These are phyloP conservation scores for Peromyscus leucopus DNA, from an alignment of 2,113 vertebrate genomes.

Conservation along the genomic window DNA sequence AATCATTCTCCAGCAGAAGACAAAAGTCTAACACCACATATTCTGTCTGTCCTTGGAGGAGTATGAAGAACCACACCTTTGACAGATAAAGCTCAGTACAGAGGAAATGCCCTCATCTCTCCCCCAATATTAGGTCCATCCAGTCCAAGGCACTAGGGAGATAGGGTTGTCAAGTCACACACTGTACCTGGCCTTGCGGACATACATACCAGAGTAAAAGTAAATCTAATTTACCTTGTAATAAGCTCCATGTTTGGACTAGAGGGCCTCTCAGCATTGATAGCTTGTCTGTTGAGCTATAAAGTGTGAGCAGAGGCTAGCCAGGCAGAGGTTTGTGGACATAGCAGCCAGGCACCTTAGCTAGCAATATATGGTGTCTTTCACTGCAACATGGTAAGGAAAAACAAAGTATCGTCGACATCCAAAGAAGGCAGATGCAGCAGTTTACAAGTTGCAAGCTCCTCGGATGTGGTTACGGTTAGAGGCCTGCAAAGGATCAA, in stretches of 20 bases:
- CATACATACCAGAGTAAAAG: not conserved
- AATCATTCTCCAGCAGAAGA: not conserved
- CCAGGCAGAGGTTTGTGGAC: not conserved
- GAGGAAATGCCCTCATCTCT: not conserved
- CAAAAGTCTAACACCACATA: not conserved
- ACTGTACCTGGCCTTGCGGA: not conserved
- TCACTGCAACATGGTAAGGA: not conserved
- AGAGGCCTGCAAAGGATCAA: conserved; percentile 70
- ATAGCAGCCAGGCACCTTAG: not conserved
- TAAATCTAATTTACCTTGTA: not conserved
- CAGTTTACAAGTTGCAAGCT: not conserved
- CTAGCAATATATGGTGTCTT: not conserved
- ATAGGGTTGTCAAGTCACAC: not conserved
- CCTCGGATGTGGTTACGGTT: conserved; percentile 69
- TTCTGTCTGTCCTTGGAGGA: not conserved
- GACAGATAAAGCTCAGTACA: not conserved
- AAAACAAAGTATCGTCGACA: not conserved
- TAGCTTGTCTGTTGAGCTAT: not conserved
- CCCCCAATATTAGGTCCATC: not conserved
- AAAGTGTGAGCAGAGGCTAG: not conserved
- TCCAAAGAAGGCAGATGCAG: conserved; percentile 15
- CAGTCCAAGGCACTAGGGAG: not conserved
- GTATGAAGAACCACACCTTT: not conserved
- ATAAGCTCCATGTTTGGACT: not conserved
- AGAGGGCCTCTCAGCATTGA: not conserved